Evolutionary conservation across 2,797 vertebrate species (phyloP).

Genomic region (Gouania willdenowi): DNA sequence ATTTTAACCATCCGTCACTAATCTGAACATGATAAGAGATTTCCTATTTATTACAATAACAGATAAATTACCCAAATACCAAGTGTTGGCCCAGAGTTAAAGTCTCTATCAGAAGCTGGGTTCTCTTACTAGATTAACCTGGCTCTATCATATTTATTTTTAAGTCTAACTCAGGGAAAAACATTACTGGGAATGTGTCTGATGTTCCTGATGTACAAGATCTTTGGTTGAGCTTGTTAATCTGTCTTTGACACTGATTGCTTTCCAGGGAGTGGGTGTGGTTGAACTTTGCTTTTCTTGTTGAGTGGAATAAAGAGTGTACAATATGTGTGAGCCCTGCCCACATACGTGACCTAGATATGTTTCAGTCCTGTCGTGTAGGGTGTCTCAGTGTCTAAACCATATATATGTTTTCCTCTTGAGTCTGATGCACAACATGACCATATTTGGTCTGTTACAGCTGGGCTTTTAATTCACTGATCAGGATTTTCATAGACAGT

Average conservation of each 20-base stretch:
- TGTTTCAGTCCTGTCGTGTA: slow-evolving; percentile 47
- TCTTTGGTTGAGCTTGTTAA: slow-evolving; percentile 5
- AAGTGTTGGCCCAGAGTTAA: too few relatives aligned
- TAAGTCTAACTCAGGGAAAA: too few relatives aligned
- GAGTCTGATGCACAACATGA: slow-evolving; percentile 25
- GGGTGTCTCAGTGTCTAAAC: slow-evolving; percentile 54
- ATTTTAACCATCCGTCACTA: too few relatives aligned
- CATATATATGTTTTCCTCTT: slow-evolving; percentile 39
- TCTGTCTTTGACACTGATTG: slow-evolving; percentile 19
- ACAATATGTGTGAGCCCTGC: slow-evolving; percentile 35
- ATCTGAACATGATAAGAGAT: too few relatives aligned
- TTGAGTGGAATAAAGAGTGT: slow-evolving; percentile 26
- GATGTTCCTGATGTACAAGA: neutral
- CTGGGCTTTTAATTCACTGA: too few relatives aligned
- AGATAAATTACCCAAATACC: too few relatives aligned
- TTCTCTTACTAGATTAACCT: too few relatives aligned
- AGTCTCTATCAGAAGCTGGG: too few relatives aligned
- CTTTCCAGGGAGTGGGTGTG: slow-evolving; percentile 45
- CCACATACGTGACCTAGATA: slow-evolving; percentile 60
- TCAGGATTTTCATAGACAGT: too few relatives aligned
- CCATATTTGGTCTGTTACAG: slow-evolving; percentile 15
- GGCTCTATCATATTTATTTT: too few relatives aligned
- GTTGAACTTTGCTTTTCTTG: slow-evolving; percentile 27
- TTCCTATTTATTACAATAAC: too few relatives aligned
- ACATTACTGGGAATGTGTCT: too few relatives aligned